Base-by-base conservation (phyloP, 1,140 invertebrate species). In the Luehdorfia chinensis region DNA sequence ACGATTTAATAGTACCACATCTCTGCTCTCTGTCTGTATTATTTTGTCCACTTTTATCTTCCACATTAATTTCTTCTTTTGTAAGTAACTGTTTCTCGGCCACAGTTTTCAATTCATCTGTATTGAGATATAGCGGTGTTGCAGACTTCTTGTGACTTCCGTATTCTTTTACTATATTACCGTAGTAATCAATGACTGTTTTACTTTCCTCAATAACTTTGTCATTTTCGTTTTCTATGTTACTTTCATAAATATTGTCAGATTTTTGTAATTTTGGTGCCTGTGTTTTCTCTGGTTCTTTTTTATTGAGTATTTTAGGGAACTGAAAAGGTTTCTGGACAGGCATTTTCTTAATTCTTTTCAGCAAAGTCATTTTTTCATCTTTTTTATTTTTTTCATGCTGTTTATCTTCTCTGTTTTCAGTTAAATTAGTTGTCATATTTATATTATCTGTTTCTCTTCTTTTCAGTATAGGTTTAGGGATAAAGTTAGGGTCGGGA, bases 181-280 rank as follows among this genome's bases (percentile, higher is more conserved):
- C 92, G 55, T 96, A 96, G 67, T 94, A 93, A 83, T 93, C 93
- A 9, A 93, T 91, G 0, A 93, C 89, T 0, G 92, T 92, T 66
- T 90, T 91, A 0, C 90, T 80, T 68, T 91, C 91, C 55, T 93
- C 91, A 54, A 87, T 71, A 8, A 84, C 47, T 59, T 70, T 71
- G 12, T 87, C 76, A 41, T 71, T 69, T 41, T 55, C 55, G 60
- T 62, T 61, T 47, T 84, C 68, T 15, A 23, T 37, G 68, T 75
- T 75, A 33, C 68, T 66, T 31, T 39, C 33, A n/a, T n/a, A n/a
- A n/a, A n/a, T n/a, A 50, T 70, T 72, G 9, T 46, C 50, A 25
- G 59, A 59, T 30, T 55, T 57, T 52, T 50, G 39, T 36, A 19
- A 28, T 21, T 37, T 44, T 19, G 53, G 25, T 31, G 70, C 64